Conservation (phyloP, 1,140 invertebrate species). For the Capitella teleta region DNA sequence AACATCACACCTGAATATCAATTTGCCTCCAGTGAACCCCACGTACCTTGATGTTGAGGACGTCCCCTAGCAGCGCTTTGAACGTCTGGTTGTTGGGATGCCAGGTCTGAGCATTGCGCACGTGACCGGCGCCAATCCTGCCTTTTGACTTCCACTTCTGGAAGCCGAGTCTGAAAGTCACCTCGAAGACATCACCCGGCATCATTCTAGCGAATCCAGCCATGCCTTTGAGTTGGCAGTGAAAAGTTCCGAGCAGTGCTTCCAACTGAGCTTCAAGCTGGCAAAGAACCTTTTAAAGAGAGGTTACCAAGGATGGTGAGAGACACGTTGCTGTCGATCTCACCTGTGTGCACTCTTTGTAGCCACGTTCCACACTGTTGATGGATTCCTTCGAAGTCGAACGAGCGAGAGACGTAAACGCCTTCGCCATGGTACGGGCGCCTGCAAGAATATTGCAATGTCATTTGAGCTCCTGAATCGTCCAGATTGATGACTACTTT, state of each 20-base stretch:
- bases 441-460: slow-evolving; percentile 21
- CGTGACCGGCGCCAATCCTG: slow-evolving; percentile 46
- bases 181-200: slow-evolving; percentile 54
- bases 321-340: not conserved
- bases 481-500: too few relatives aligned
- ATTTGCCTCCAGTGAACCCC: too few relatives aligned
- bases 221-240: slow-evolving; percentile 50
- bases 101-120: slow-evolving; percentile 51
- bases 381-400: slow-evolving; percentile 42
- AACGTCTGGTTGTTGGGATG: slow-evolving; percentile 45
- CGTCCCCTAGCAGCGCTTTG: slow-evolving; percentile 47
- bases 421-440: slow-evolving; percentile 45
- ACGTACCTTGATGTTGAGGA: slow-evolving; percentile 49
- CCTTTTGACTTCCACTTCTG: slow-evolving; percentile 55
- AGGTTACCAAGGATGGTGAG: not conserved
- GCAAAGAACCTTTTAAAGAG: slow-evolving; percentile 42
- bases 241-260: slow-evolving; percentile 46
- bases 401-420: slow-evolving; percentile 44
- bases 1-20: not conserved
- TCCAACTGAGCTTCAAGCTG: slow-evolving; percentile 48
- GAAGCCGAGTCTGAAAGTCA: slow-evolving; percentile 48
- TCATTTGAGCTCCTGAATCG: too few relatives aligned
- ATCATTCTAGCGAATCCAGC: slow-evolving; percentile 53
- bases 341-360: slow-evolving; percentile 45
- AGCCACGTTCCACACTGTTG: slow-evolving; percentile 46